These are phyloP conservation scores for Herpetotheres cachinnans DNA, from an alignment of 2,113 vertebrate species.

Conservation along the genomic window DNA sequence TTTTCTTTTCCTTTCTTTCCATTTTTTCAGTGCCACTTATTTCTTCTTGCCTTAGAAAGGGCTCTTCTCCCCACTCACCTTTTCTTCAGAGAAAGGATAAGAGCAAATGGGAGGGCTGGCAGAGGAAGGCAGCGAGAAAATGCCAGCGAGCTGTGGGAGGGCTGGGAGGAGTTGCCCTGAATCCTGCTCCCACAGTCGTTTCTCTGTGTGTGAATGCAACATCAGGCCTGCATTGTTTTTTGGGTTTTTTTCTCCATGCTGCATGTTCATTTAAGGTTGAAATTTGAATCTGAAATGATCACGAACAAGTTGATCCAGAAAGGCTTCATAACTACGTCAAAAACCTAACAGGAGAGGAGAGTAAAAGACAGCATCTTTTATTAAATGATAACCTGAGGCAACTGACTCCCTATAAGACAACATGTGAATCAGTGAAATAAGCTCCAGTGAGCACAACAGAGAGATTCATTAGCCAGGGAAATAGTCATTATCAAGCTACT, in stretches of 20 bases:
- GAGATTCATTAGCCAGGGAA: not conserved
- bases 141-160: not conserved
- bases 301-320: not conserved
- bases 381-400: conserved; percentile 18
- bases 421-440: not conserved
- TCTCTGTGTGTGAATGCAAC: not conserved
- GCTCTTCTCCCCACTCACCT: not conserved
- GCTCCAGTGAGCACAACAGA: not conserved
- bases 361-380: not conserved
- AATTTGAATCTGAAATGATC: not conserved
- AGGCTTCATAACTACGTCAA: not conserved
- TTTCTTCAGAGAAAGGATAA: not conserved
- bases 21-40: not conserved
- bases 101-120: not conserved
- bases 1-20: not conserved
- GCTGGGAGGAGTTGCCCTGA: not conserved
- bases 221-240: not conserved
- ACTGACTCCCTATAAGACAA: not conserved
- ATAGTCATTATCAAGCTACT: not conserved
- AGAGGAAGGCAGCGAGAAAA: not conserved
- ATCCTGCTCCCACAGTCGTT: accelerated
- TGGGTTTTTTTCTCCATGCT: no score
- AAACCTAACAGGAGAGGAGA: not conserved
- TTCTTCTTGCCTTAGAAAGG: not conserved
- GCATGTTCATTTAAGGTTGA: not conserved